These are phyloP conservation scores for Drosophila navojoa DNA, from an alignment of 1,140 invertebrate genomes.

Conservation along the genomic window DNA sequence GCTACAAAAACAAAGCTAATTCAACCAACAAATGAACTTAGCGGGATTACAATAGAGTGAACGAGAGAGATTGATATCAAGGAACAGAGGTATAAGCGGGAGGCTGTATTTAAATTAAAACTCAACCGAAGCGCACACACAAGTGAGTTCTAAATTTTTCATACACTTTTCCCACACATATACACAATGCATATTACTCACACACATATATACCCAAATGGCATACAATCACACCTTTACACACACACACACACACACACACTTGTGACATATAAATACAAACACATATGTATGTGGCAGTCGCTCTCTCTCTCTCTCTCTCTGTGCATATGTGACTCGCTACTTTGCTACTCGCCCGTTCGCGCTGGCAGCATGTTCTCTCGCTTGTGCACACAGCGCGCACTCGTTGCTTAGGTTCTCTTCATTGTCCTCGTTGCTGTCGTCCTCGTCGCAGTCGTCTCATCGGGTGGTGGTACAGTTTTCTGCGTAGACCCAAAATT, in stretches of 20 bases:
- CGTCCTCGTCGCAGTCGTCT: constrained; percentile 27
- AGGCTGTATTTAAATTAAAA: constrained; percentile 23
- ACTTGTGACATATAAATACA: constrained; percentile 2
- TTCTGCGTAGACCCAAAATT: constrained; percentile 78
- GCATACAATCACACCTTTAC: constrained; percentile 5
- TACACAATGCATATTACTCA: constrained; percentile 45
- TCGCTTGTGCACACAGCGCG: constrained; percentile 54
- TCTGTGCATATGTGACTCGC: constrained; percentile 41
- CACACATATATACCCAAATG: constrained; percentile 9
- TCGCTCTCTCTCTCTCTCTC: constrained; percentile 19
- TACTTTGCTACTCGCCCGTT: constrained; percentile 58
- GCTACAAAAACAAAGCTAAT: constrained; percentile 32
- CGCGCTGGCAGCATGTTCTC: constrained; percentile 31
- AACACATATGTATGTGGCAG: constrained; percentile 9
- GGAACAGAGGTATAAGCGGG: constrained; percentile 1
- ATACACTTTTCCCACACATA: constrained; percentile 52
- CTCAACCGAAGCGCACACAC: constrained; percentile 71
- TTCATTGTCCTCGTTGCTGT: constrained; percentile 33
- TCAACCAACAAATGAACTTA: constrained; percentile 32
- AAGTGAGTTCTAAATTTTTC: constrained; percentile 75
- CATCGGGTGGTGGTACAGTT: constrained; percentile 80
- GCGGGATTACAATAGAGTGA: constrained; percentile 46
- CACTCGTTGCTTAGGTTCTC: constrained; percentile 56
- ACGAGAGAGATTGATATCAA: constrained; percentile 7
- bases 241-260: constrained; percentile 23